phyloP scores from a whole-genome alignment of 2,113 vertebrate species.

The Hystrix brachyura region DNA sequence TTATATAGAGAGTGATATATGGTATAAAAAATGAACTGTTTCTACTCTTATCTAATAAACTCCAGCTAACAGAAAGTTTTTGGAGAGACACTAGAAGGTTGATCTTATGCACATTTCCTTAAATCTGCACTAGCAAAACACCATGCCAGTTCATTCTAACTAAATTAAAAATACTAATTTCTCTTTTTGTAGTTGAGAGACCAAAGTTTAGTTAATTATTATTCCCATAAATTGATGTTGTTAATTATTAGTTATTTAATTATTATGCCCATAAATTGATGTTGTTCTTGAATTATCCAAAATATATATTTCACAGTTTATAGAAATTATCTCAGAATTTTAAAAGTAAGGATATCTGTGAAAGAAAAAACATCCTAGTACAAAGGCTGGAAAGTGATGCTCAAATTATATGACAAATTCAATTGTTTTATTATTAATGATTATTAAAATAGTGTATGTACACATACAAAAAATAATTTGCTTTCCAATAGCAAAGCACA shows the following conservation, averaged over 20 bases:
- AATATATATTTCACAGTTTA: background rate
- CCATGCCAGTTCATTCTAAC: background rate
- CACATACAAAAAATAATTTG: slow-evolving; percentile 2
- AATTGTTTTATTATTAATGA: background rate
- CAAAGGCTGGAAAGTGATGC: background rate
- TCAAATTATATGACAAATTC: background rate
- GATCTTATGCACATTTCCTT: background rate
- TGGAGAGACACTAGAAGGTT: background rate
- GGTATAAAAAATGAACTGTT: background rate
- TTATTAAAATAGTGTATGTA: background rate
- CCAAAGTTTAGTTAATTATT: background rate
- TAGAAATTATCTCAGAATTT: background rate
- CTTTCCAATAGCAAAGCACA: background rate
- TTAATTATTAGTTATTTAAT: background rate
- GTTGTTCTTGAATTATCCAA: background rate
- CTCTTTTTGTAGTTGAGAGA: background rate
- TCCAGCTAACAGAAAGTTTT: background rate
- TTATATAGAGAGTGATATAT: background rate
- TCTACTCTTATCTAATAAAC: slow-evolving; percentile 21
- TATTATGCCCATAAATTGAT: background rate
- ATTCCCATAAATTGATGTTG: background rate
- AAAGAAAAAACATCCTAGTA: background rate
- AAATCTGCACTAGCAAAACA: background rate
- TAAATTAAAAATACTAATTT: background rate
- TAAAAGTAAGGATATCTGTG: background rate